phyloP scores from a whole-genome alignment of 2,797 vertebrate genomes.

The Brachymystax lenok region DNA sequence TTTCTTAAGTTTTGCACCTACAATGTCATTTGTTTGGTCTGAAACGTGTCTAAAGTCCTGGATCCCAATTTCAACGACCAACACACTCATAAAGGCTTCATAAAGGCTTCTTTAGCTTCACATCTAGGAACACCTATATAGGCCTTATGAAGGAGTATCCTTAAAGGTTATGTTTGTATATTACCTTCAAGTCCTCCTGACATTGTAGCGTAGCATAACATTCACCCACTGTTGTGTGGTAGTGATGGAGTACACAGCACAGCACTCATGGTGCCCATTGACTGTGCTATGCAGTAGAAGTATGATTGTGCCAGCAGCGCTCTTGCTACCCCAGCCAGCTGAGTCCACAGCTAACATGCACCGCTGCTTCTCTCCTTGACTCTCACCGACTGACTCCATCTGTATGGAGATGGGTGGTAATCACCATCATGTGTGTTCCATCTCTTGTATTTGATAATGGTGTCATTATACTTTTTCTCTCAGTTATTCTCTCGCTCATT shows the following conservation, averaged over 20 bases:
- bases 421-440: constrained; percentile 72
- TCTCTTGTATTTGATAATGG: constrained; percentile 68
- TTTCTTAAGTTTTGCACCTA: too few relatives aligned
- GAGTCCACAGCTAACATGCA: constrained; percentile 38
- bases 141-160: background rate
- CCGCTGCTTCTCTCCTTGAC: constrained; percentile 67
- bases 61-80: too few relatives aligned
- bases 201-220: background rate
- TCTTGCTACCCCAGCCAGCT: background rate
- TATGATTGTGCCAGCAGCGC: background rate
- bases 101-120: too few relatives aligned
- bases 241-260: background rate
- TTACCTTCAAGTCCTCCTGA: background rate
- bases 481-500: constrained; percentile 47
- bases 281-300: constrained; percentile 58
- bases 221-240: background rate
- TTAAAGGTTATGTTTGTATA: background rate
- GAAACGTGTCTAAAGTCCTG: too few relatives aligned
- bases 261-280: constrained; percentile 29
- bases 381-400: constrained; percentile 64
- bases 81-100: too few relatives aligned
- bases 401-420: constrained; percentile 78
- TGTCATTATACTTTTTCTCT: constrained; percentile 51
- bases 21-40: too few relatives aligned
- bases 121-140: too few relatives aligned